These are phyloP conservation scores for Podarcis cretensis DNA, from an alignment of 2,113 vertebrate species.

Conservation along the genomic window DNA sequence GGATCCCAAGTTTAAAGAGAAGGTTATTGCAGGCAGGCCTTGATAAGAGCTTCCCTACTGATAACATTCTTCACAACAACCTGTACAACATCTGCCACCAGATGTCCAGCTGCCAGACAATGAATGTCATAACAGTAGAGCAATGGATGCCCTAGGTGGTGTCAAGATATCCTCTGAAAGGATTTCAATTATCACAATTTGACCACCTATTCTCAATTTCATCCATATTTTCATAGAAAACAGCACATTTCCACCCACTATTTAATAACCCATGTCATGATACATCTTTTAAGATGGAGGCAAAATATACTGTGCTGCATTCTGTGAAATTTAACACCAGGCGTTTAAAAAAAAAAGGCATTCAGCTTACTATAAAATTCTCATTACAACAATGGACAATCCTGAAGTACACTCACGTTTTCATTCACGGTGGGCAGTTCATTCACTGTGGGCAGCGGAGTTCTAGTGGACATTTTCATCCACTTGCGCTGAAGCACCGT, in stretches of 20 bases:
- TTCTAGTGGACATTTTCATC: slow-evolving; percentile 91
- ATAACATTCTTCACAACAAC: neutral
- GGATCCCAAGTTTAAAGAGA: neutral
- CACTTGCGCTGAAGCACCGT: slow-evolving; percentile 46
- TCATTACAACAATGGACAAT: neutral
- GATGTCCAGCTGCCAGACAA: neutral
- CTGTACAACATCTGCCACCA: slow-evolving; percentile 5
- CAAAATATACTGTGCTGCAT: neutral
- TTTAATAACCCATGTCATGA: neutral
- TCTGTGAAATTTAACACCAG: neutral
- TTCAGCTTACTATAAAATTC: neutral
- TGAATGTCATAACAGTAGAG: neutral
- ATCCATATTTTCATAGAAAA: neutral
- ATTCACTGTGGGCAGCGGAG: slow-evolving; percentile 93
- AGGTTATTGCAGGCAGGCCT: neutral
- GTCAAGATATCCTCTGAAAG: neutral
- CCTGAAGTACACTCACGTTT: slow-evolving; percentile 84
- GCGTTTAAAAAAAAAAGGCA: neutral
- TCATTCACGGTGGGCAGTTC: slow-evolving; percentile 87
- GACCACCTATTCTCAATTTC: neutral
- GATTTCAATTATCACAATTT: neutral
- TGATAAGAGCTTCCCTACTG: neutral
- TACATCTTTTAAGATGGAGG: neutral
- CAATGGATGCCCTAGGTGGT: neutral
- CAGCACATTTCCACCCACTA: neutral